These are phyloP conservation scores for Caloenas nicobarica DNA, from an alignment of 2,113 vertebrate species.

Conservation along the genomic window DNA sequence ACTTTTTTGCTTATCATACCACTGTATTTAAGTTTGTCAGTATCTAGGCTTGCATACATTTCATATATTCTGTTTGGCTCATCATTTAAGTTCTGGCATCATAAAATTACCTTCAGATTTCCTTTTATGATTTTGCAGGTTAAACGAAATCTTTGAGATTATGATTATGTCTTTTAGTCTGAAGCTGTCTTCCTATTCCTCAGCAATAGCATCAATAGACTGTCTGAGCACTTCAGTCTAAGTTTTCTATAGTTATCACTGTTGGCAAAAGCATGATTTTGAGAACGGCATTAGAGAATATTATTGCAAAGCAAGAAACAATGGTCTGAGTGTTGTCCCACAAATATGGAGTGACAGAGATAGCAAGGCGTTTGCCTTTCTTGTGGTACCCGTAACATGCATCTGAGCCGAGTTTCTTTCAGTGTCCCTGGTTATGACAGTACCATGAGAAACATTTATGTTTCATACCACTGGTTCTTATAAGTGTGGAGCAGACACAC, in stretches of 20 bases:
- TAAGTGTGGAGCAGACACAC: conserved; percentile 32
- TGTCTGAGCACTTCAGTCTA: not conserved
- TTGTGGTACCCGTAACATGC: not conserved
- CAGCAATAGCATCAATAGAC: not conserved
- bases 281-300: not conserved
- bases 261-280: not conserved
- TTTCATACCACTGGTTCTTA: conserved; percentile 36
- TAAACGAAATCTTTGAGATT: not conserved
- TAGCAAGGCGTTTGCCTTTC: not conserved
- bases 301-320: not conserved
- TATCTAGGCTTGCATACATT: not conserved
- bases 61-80: not conserved
- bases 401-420: not conserved
- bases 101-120: not conserved
- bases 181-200: not conserved
- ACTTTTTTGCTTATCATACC: not conserved
- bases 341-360: not conserved
- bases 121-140: not conserved
- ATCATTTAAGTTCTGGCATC: not conserved
- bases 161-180: not conserved
- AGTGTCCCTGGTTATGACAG: not conserved
- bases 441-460: conserved; percentile 30
- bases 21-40: not conserved
- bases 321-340: not conserved
- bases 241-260: not conserved